Evolutionary conservation across 64 coral and sea anemone genomes (phyloP), one percentile per base, ranked within the genome.

Genomic region (Pachyseris speciosa): DNA sequence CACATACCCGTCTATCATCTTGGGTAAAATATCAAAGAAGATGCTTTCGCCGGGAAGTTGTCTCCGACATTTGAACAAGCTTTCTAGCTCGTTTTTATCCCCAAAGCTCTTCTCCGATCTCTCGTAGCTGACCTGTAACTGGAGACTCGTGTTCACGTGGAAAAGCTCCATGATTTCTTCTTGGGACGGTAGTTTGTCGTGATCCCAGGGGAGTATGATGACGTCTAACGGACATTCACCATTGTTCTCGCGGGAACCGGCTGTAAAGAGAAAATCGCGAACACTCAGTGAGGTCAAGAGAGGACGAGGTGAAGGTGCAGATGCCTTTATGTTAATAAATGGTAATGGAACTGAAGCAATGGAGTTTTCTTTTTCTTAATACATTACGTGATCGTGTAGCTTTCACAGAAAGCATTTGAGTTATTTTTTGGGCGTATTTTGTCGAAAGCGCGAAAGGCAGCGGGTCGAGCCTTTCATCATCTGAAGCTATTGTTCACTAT

Each of bases 91-190:
- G 31, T 81, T 63, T 60, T 39, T 53, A 9, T 81, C 77, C 9
- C 32, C 77, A 22, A 81, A 81, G 53, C 10, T 60, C n/a, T 40
- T 61, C 48, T 81, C 53, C 8, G 77, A 63, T 38, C 52, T 81
- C 77, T 61, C 33, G 36, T 61, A 60, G 20, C 7, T 60, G 9
- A 81, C 33, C 9, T 81, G 32, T 63, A 81, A 63, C 51, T 61
- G 52, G 15, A 81, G 77, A 61, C 40, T 81, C 37, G 77, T 61
- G 24, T 81, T 81, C 8, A 81, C 38, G 53, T 81, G 77, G 20
- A 81, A 63, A 13, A 81, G 60, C 30, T 63, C 77, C 19, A 81
- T 81, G 17, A 81, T n/a, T 61, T 81, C 77, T 39, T 81, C 53
- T 81, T 61, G 52, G 20, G 77, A 81, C 9, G 77, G 77, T 6